A percentile compares a stretch with the other conserved stretches of the same genome.
phyloP scores from a whole-genome alignment of 2,113 vertebrate species.

The Physeter macrocephalus region DNA sequence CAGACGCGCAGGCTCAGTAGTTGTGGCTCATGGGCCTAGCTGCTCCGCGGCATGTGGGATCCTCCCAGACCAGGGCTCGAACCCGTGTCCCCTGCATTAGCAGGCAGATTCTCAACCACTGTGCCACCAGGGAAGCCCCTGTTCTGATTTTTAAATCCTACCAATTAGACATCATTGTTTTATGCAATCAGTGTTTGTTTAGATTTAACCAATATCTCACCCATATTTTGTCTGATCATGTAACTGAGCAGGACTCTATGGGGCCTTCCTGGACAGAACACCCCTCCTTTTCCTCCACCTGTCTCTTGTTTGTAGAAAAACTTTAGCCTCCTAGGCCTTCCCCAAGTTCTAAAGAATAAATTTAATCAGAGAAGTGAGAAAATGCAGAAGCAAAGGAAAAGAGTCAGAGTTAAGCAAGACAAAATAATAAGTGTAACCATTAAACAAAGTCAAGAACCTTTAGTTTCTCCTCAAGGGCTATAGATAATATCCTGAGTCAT shows the following conservation, averaged over 20 bases:
- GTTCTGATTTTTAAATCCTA: not conserved
- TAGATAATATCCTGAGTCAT: not conserved
- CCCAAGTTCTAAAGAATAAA: not conserved
- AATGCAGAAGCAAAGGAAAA: not conserved
- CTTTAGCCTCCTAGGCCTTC: not conserved
- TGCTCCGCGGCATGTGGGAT: too few relatives aligned
- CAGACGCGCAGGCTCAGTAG: too few relatives aligned
- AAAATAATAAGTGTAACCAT: not conserved
- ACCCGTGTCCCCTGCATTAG: too few relatives aligned
- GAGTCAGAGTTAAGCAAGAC: not conserved
- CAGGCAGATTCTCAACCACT: too few relatives aligned
- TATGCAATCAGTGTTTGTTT: not conserved
- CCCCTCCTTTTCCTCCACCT: not conserved
- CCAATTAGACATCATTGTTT: not conserved
- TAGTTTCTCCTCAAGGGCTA: not conserved
- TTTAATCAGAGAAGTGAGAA: not conserved
- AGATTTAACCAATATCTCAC: not conserved
- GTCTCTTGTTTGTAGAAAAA: not conserved
- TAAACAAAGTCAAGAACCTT: not conserved
- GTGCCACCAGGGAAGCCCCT: too few relatives aligned
- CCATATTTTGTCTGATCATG: not conserved
- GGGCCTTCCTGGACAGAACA: not conserved
- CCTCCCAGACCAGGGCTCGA: too few relatives aligned
- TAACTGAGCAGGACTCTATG: not conserved
- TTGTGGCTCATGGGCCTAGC: too few relatives aligned